Evolutionary conservation across 2,797 vertebrate species (phyloP), one percentile per base, ranked within the genome.

Genomic region (Rhinoraja longicauda): DNA sequence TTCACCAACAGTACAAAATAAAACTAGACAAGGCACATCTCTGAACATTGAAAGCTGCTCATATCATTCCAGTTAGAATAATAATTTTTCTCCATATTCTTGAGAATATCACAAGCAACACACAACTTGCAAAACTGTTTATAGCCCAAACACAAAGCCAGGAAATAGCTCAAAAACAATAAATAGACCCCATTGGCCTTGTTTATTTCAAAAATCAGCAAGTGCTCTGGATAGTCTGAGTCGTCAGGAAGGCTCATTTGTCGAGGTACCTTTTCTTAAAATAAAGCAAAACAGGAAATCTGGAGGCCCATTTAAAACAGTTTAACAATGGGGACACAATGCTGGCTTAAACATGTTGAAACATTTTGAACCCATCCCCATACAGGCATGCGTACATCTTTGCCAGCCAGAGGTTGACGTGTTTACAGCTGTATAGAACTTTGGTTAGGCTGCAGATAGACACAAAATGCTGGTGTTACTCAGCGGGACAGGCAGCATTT

Each of bases 61-160:
- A 88, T 2, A 64, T 64, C 84, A 57, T 59, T 59, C 45, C n/a
- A 13, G 12, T 59, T 4, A n/a, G 15, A n/a, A 4, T 82, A 53
- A 24, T 59, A 26, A 32, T 84, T 84, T 62, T 86, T n/a, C n/a
- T 67, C n/a, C 84, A 67, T 19, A 64, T 36, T 62, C 59, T 36
- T 36, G 59, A 67, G 39, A 67, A 88, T 8, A 7, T 88, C 17
- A 88, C 4, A n/a, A 19, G 64, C 3, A 19, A 0, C 17, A 64
- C 64, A n/a, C 81, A 64, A 62, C n/a, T 88, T 24, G n/a, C 3
- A 88, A 64, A 88, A 64, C 67, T 92, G 45, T 92, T 92, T 92
- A 92, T 75, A 75, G 64, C 70, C 90, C 45, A 53, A 90, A 92
- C 36, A 92, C 75, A 92, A 92, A 73, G 36, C 70, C 90, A 92